Evolutionary conservation across 2,888 invertebrate species (phyloP), one percentile per base, ranked within the genome.

Genomic region (Magallana nippona): DNA sequence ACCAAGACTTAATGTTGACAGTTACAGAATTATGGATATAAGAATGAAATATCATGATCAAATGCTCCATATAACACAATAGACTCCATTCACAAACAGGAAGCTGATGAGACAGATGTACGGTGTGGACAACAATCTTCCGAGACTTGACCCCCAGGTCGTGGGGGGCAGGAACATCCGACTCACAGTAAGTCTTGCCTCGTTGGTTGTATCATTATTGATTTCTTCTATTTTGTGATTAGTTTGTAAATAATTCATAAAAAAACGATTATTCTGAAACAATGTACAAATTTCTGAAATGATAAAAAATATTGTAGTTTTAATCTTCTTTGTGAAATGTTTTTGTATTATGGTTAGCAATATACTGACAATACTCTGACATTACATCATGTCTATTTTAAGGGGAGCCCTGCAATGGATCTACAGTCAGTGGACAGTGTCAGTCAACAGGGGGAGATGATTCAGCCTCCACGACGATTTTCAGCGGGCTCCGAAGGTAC

Each of bases 401-500:
- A 89, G 89, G 86, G 86, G 44, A 89, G 90, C 83, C 89, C 89
- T 44, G 88, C 87, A 11, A 55, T 90, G 19, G 90, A 89, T 19
- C 83, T 90, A 10, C 88, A 88, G 84, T 90, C 90, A 32, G 85
- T 89, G 10, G 90, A 89, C 60, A 90, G 90, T 86, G 89, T 83
- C 3, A 89, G 89, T 83, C 82, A 83, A 17, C 85, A 87, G 10
- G 89, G 89, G 13, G 83, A 85, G 10, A 58, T 81, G 19, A 60
- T 55, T 15, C 78, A 83, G 55, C 79, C 85, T 55, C 86, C 85
- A 57, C 84, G 89, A 2, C 79, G 90, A 84, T 85, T 86, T 60
- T 90, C 90, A n/a, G 86, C 84, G 10, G 88, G 90, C 55, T 87
- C 89, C 17, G 83, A 83, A 55, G 79, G 83, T 83, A 82, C 8